Conservation (phyloP, 2,888 invertebrate genomes). For the Leucophora obtusa region DNA sequence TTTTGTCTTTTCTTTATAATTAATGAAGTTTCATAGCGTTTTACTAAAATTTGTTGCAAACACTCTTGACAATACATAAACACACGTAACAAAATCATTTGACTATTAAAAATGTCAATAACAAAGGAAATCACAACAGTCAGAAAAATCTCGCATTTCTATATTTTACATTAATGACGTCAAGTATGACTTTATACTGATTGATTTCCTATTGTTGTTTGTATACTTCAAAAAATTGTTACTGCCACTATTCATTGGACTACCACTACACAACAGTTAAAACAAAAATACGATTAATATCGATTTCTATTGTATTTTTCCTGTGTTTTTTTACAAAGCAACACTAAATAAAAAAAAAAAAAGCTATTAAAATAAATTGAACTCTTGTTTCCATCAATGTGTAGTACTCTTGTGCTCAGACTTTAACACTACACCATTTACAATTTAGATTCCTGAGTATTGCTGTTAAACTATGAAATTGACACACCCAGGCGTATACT, state of each 20-base stretch:
- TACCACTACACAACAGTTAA: neutral
- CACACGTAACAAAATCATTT: neutral
- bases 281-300: constrained; percentile 43
- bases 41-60: neutral
- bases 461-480: too few relatives aligned
- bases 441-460: too few relatives aligned
- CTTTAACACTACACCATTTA: too few relatives aligned
- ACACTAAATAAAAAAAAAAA: neutral
- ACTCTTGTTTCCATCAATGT: constrained; percentile 44
- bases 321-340: neutral
- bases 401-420: neutral
- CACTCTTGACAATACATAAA: neutral
- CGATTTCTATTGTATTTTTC: constrained; percentile 50
- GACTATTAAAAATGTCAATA: neutral
- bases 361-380: constrained; percentile 58
- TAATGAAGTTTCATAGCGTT: neutral
- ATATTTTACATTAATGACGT: constrained; percentile 44
- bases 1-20: neutral
- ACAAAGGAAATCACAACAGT: too few relatives aligned
- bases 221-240: constrained; percentile 3
- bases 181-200: constrained; percentile 49
- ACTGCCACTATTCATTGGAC: neutral
- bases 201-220: constrained; percentile 38
- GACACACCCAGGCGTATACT: too few relatives aligned
- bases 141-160: neutral